These are phyloP conservation scores for Orthosia gracilis DNA, from an alignment of 2,888 invertebrate genomes.

Conservation along the genomic window DNA sequence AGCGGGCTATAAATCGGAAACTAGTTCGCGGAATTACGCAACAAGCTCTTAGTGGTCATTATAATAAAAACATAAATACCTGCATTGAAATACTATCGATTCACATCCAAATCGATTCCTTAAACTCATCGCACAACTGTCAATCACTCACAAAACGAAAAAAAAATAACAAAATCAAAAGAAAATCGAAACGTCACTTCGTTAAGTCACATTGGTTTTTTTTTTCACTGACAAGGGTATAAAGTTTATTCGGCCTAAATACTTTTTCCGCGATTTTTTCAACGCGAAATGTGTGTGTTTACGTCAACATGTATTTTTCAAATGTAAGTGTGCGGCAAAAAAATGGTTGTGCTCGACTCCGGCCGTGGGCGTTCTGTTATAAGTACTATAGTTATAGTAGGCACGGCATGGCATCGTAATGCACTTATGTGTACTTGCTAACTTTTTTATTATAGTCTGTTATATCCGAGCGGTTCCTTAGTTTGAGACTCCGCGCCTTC, in stretches of 20 bases:
- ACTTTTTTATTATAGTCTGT: slow-evolving; percentile 90
- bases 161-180: slow-evolving; percentile 48
- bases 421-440: slow-evolving; percentile 90
- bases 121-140: slow-evolving; percentile 78
- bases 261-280: slow-evolving; percentile 65
- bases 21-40: slow-evolving; percentile 68
- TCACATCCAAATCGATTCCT: slow-evolving; percentile 68
- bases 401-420: slow-evolving; percentile 86
- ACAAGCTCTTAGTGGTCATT: slow-evolving; percentile 52
- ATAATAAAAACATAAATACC: slow-evolving; percentile 74
- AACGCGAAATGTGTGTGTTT: slow-evolving; percentile 87
- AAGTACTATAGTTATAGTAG: slow-evolving; percentile 85
- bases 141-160: slow-evolving; percentile 66
- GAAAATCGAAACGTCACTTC: slow-evolving; percentile 57
- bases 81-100: slow-evolving; percentile 81
- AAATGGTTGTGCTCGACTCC: slow-evolving; percentile 86
- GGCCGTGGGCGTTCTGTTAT: slow-evolving; percentile 87
- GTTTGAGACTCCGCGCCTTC: slow-evolving; percentile 79
- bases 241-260: slow-evolving; percentile 46
- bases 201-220: slow-evolving; percentile 57
- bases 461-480: slow-evolving; percentile 87
- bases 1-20: slow-evolving; percentile 64
- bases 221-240: slow-evolving; percentile 39
- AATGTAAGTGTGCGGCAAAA: slow-evolving; percentile 86
- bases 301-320: slow-evolving; percentile 91